Evolutionary conservation across 2,113 vertebrate species (phyloP).

Genomic region (Ammodramus savannarum): DNA sequence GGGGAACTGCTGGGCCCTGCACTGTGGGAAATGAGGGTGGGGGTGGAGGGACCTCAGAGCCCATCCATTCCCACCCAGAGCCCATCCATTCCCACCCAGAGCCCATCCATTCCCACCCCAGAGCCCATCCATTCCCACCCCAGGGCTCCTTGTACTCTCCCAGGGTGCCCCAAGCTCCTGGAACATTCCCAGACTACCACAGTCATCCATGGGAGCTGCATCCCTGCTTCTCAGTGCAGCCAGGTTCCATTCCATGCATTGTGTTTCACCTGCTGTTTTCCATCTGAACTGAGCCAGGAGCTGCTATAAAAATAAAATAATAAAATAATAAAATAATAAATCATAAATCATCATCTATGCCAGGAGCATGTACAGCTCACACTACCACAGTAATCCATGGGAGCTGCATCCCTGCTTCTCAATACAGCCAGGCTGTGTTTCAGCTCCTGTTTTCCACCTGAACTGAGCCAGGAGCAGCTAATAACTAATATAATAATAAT

Average conservation of each 20-base stretch:
- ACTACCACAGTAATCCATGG: neutral
- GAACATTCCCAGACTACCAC: neutral
- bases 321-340: too few relatives aligned
- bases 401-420: too few relatives aligned
- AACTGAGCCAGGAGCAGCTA: too few relatives aligned
- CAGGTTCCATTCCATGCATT: too few relatives aligned
- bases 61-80: neutral
- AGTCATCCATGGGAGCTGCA: neutral
- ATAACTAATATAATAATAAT: too few relatives aligned
- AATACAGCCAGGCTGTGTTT: too few relatives aligned
- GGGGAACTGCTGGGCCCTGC: rapidly evolving
- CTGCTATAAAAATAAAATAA: neutral
- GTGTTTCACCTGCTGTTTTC: neutral
- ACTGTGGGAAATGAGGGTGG: rapidly evolving
- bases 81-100: too few relatives aligned
- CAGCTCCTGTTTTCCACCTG: too few relatives aligned
- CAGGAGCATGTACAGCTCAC: too few relatives aligned
- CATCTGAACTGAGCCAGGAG: neutral
- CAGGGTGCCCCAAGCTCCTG: neutral
- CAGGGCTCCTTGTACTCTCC: neutral
- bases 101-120: too few relatives aligned
- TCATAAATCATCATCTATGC: too few relatives aligned
- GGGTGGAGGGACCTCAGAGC: neutral
- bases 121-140: too few relatives aligned
- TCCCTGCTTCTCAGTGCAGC: neutral